Percentiles rank a stretch among this genome's conserved stretches.
These are phyloP conservation scores for Osmerus eperlanus DNA, from an alignment of 2,113 vertebrate genomes.

Conservation along the genomic window DNA sequence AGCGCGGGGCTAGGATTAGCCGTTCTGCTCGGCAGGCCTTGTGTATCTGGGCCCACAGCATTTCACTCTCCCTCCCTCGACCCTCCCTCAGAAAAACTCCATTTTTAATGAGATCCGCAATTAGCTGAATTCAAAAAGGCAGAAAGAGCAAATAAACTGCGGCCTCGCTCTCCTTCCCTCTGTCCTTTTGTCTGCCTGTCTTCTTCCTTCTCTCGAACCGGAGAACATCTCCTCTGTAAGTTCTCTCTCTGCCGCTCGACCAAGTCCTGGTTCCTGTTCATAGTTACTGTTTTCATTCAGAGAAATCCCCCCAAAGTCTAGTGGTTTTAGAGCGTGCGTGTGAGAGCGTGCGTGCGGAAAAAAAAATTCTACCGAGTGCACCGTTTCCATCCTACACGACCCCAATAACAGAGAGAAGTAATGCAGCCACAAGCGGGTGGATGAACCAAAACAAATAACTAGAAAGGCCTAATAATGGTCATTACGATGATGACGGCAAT, in stretches of 20 bases:
- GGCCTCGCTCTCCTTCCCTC: conserved; percentile 3
- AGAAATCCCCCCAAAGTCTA: too few relatives aligned
- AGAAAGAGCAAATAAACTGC: conserved; percentile 70
- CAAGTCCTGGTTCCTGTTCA: neutral
- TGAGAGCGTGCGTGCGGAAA: neutral
- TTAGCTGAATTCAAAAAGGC: conserved; percentile 73
- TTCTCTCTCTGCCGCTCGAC: too few relatives aligned
- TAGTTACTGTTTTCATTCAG: neutral
- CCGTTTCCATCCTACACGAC: conserved; percentile 16
- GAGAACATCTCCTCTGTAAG: conserved; percentile 17
- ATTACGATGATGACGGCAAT: conserved; percentile 63
- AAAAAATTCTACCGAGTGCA: conserved; percentile 16
- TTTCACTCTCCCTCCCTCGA: conserved; percentile 45
- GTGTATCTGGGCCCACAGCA: conserved; percentile 67
- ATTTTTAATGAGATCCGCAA: conserved; percentile 81
- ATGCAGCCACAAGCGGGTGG: conserved; percentile 18
- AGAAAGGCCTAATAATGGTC: conserved; percentile 57
- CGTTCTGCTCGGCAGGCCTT: conserved; percentile 73
- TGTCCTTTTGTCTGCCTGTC: neutral
- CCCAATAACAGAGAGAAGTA: conserved; percentile 15
- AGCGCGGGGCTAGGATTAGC: conserved; percentile 65
- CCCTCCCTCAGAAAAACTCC: conserved; percentile 46
- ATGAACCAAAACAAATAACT: conserved; percentile 50
- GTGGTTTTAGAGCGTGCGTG: too few relatives aligned
- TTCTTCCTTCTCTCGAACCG: neutral